These are phyloP conservation scores for Drosophila leonis DNA, from an alignment of 2,888 invertebrate genomes.

Conservation along the genomic window DNA sequence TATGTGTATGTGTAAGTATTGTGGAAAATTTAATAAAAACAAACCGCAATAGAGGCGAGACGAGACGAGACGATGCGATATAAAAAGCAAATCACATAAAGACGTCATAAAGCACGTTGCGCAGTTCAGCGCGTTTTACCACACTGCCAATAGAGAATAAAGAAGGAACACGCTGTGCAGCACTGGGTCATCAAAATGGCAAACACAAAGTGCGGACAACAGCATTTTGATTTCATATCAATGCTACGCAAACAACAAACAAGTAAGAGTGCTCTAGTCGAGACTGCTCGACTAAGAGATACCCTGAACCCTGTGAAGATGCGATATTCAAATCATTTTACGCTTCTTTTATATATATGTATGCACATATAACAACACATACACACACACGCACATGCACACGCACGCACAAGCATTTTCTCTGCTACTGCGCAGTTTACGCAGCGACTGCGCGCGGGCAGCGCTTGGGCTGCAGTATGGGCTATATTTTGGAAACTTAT, in stretches of 20 bases:
- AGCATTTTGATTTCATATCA: conserved; percentile 26
- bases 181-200: conserved; percentile 18
- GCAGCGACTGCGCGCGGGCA: too few species aligned
- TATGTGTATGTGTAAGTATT: conserved; percentile 19
- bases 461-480: too few species aligned
- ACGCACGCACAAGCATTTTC: too few species aligned
- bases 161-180: not conserved
- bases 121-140: conserved; percentile 59
- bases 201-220: conserved; percentile 10
- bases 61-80: conserved; percentile 25
- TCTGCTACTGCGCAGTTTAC: too few species aligned
- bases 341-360: too few species aligned
- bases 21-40: conserved; percentile 69
- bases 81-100: conserved; percentile 60
- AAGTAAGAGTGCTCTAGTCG: too few species aligned
- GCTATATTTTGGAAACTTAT: too few species aligned
- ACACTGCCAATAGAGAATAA: conserved; percentile 17
- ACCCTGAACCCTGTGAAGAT: too few species aligned
- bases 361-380: too few species aligned
- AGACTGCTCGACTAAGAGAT: too few species aligned
- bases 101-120: conserved; percentile 64
- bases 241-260: conserved; percentile 10
- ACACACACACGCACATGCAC: too few species aligned
- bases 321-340: too few species aligned
- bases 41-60: conserved; percentile 51